These are phyloP conservation scores for Denticeps clupeoides DNA, from an alignment of 2,797 vertebrate species.

Conservation along the genomic window DNA sequence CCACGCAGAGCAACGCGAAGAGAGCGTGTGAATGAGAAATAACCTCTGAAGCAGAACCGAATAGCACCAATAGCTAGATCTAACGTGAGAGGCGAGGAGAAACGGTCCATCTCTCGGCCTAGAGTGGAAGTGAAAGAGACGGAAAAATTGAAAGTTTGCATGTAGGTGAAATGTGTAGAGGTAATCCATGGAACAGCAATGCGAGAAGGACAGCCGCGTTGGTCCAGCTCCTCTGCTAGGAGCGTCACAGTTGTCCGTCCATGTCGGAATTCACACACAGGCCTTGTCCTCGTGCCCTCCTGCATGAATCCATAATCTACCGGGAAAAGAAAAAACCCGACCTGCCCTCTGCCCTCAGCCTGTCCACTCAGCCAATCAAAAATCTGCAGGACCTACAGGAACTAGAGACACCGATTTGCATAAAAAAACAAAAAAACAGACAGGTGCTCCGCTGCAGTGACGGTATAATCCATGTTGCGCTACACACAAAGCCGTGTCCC, in stretches of 20 bases:
- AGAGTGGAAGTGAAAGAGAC: no score
- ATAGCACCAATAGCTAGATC: no score
- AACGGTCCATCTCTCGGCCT: no score
- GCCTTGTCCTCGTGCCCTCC: constrained; percentile 5
- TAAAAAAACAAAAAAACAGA: no score
- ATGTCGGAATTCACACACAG: constrained; percentile 27
- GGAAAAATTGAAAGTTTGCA: no score
- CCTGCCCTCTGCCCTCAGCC: neutral
- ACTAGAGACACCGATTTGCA: neutral
- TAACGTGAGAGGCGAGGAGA: no score
- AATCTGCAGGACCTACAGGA: neutral
- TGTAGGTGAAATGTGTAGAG: no score
- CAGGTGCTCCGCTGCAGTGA: no score
- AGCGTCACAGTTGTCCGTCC: constrained; percentile 27
- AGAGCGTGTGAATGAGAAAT: no score
- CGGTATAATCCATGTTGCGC: no score
- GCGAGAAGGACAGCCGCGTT: neutral
- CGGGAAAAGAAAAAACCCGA: constrained; percentile 23
- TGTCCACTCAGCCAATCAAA: constrained; percentile 4
- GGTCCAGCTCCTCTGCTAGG: neutral
- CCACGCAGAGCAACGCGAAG: constrained; percentile 19
- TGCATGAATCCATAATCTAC: constrained; percentile 34
- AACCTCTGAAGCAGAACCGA: no score
- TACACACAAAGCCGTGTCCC: no score
- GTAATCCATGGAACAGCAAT: neutral